Evolutionary conservation across 2,888 invertebrate species (phyloP).

Genomic region (Drosophila borealis): DNA sequence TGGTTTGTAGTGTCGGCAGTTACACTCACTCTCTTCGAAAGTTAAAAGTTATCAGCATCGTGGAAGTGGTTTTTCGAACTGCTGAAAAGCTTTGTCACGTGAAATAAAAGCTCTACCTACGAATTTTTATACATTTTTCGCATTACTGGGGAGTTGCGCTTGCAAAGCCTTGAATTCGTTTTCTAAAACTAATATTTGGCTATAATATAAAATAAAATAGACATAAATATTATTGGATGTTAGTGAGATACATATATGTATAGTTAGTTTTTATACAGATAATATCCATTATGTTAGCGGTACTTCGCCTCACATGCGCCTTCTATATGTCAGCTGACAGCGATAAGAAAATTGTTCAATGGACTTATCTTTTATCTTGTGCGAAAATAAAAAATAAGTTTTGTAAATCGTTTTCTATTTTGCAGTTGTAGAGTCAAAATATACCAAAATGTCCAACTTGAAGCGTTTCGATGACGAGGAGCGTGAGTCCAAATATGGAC

Average conservation of each 20-base stretch:
- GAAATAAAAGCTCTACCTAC: constrained; percentile 70
- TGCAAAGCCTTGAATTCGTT: constrained; percentile 1
- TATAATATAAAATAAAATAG: not conserved
- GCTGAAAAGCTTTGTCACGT: constrained; percentile 73
- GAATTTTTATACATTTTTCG: constrained; percentile 46
- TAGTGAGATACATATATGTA: not conserved
- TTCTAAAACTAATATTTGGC: constrained; percentile 6
- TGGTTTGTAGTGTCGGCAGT: constrained; percentile 4
- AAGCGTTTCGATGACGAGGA: constrained; percentile 93
- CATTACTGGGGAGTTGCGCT: constrained; percentile 28
- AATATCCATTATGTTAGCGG: not conserved
- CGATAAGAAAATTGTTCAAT: constrained; percentile 52
- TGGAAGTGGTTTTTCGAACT: constrained; percentile 66
- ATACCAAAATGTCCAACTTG: constrained; percentile 87
- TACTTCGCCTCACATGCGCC: constrained; percentile 35
- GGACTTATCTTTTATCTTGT: constrained; percentile 20
- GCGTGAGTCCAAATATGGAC: constrained; percentile 95
- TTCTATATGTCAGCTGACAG: constrained; percentile 55
- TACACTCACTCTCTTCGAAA: constrained; percentile 24
- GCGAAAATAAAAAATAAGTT: not conserved
- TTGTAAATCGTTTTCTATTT: not conserved
- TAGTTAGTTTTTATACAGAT: not conserved
- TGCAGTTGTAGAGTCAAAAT: constrained; percentile 62
- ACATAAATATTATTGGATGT: not conserved
- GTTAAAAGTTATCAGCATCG: constrained; percentile 37